Percentiles rank a stretch among this genome's conserved stretches.
Evolutionary conservation across 2,888 invertebrate genomes (phyloP).

Genomic region (Cataglyphis livida): DNA sequence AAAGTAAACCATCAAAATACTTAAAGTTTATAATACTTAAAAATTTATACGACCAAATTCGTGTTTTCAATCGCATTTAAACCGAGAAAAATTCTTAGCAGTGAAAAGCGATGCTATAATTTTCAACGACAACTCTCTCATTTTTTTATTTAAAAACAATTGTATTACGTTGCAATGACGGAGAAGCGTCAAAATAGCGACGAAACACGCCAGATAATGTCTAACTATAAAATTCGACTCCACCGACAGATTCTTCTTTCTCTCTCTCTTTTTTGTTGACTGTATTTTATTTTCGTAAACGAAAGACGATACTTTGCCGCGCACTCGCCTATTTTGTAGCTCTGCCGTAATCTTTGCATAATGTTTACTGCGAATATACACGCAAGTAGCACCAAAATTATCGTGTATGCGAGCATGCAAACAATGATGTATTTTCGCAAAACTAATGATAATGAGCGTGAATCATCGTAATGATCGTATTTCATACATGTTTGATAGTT

Average conservation of each 20-base stretch:
- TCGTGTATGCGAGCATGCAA: background rate
- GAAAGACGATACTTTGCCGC: conserved; percentile 64
- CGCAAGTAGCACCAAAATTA: conserved; percentile 3
- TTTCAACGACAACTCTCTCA: background rate
- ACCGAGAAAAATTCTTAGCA: conserved; percentile 1
- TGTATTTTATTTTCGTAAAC: conserved; percentile 68
- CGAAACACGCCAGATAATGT: conserved; percentile 38
- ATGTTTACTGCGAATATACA: conserved; percentile 36
- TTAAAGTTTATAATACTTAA: background rate
- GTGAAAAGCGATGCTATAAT: background rate
- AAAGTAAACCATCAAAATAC: background rate
- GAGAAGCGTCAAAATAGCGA: conserved; percentile 46
- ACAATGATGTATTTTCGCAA: background rate
- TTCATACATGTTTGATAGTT: background rate
- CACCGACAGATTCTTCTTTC: background rate
- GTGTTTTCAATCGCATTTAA: background rate
- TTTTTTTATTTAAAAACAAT: conserved; percentile 50
- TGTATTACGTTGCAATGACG: background rate
- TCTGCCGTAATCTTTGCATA: conserved; percentile 50
- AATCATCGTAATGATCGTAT: background rate
- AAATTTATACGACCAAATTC: background rate
- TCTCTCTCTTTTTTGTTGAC: conserved; percentile 41
- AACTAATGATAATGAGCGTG: background rate
- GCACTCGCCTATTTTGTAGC: conserved; percentile 59
- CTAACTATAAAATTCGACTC: conserved; percentile 42